Conservation (phyloP, 2,888 invertebrate genomes). For the Amphipyra tragopoginis region DNA sequence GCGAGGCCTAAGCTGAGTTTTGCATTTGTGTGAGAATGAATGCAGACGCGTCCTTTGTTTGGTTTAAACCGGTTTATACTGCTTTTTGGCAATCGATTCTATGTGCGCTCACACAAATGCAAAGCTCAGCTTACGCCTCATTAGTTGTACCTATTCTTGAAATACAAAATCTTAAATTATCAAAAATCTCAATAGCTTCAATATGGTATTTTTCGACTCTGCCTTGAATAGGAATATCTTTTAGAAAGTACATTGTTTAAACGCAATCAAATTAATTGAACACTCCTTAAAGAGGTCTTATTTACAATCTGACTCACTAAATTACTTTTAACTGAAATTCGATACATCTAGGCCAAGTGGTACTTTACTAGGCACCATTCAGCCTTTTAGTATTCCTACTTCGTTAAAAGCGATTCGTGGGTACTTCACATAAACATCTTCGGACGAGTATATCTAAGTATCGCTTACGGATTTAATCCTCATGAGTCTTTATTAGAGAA, state of each 20-base stretch:
- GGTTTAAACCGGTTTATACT: no score
- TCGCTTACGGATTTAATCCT: not conserved
- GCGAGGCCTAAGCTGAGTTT: no score
- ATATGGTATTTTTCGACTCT: no score
- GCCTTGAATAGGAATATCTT: not conserved
- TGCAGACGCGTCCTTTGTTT: no score
- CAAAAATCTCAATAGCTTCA: not conserved
- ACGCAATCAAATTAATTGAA: constrained; percentile 10
- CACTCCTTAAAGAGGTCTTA: constrained; percentile 1
- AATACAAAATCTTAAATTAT: not conserved
- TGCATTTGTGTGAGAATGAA: no score
- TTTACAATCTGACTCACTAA: constrained; percentile 13
- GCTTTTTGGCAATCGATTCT: no score
- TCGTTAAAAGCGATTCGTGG: constrained; percentile 15
- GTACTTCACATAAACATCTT: constrained; percentile 6
- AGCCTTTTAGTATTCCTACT: constrained; percentile 13
- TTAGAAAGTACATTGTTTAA: not conserved
- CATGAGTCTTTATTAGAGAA: not conserved
- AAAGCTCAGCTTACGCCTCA: no score
- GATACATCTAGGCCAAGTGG: constrained; percentile 20
- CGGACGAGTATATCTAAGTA: not conserved
- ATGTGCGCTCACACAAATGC: no score
- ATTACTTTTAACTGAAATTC: constrained; percentile 29
- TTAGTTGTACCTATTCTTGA: no score
- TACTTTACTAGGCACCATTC: constrained; percentile 16